Percentiles rank a stretch among this genome's conserved stretches.
phyloP scores from a whole-genome alignment of 2,113 vertebrate species.

The Todiramphus chloris region DNA sequence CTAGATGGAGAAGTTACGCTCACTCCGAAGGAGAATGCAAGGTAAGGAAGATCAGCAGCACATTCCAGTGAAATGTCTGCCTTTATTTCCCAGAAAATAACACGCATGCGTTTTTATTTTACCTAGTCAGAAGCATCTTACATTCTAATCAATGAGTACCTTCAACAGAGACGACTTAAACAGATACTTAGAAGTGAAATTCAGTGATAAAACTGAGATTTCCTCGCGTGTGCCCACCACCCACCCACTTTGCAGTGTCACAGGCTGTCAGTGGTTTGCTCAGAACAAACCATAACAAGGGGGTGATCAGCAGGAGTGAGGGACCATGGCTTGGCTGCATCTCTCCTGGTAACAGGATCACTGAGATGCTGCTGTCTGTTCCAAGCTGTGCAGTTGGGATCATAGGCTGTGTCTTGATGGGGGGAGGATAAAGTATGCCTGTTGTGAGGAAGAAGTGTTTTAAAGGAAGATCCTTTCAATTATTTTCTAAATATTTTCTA shows the following conservation, averaged over 20 bases:
- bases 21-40: conserved; percentile 88
- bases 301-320: neutral
- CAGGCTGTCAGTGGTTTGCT: neutral
- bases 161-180: neutral
- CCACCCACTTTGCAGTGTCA: neutral
- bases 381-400: rapidly evolving
- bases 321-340: neutral
- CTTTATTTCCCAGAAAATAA: neutral
- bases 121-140: neutral
- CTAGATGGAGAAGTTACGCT: conserved; percentile 90
- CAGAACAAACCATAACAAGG: neutral
- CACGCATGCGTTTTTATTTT: neutral
- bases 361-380: neutral
- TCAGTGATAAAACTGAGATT: neutral
- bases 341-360: neutral
- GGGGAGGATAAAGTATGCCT: neutral
- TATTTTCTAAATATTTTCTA: neutral
- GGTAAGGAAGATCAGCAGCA: conserved; percentile 74
- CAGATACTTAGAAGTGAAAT: neutral
- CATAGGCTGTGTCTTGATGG: neutral
- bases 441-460: neutral
- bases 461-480: neutral
- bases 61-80: neutral
- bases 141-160: neutral
- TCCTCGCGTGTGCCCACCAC: neutral